Evolutionary conservation across 2,113 vertebrate species (phyloP).

Genomic region (Sander vitreus): DNA sequence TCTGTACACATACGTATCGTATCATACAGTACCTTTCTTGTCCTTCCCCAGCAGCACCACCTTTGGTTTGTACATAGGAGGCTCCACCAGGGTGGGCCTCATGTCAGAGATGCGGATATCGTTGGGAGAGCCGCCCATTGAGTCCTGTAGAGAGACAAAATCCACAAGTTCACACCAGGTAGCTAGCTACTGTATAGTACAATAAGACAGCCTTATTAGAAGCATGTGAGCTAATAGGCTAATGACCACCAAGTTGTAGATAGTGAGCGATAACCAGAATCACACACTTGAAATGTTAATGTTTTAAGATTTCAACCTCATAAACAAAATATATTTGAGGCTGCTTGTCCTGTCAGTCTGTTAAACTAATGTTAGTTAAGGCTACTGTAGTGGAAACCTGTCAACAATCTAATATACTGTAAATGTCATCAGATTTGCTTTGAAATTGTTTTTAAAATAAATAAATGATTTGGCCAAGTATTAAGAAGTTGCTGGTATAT

Average conservation of each 20-base stretch:
- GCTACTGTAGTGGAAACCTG: background rate
- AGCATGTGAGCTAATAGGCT: background rate
- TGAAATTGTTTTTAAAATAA: background rate
- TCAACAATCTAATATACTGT: background rate
- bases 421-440: background rate
- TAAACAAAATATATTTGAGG: background rate
- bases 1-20: background rate
- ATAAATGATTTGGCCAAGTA: no score
- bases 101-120: conserved; percentile 99
- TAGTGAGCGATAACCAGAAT: background rate
- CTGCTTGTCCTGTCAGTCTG: background rate
- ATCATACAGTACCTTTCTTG: conserved; percentile 91
- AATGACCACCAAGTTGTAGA: background rate
- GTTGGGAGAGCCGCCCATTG: conserved; percentile 94
- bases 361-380: background rate
- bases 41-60: conserved; percentile 98
- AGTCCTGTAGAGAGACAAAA: conserved; percentile 86
- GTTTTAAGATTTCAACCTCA: background rate
- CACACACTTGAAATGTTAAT: background rate
- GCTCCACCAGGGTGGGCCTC: conserved; percentile 96
- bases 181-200: background rate
- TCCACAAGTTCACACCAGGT: conserved; percentile 4
- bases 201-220: background rate
- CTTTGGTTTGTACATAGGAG: conserved; percentile 97
- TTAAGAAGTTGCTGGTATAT: no score